Base-by-base conservation (phyloP, 2,113 vertebrate species). In the Perognathus longimembris region DNA sequence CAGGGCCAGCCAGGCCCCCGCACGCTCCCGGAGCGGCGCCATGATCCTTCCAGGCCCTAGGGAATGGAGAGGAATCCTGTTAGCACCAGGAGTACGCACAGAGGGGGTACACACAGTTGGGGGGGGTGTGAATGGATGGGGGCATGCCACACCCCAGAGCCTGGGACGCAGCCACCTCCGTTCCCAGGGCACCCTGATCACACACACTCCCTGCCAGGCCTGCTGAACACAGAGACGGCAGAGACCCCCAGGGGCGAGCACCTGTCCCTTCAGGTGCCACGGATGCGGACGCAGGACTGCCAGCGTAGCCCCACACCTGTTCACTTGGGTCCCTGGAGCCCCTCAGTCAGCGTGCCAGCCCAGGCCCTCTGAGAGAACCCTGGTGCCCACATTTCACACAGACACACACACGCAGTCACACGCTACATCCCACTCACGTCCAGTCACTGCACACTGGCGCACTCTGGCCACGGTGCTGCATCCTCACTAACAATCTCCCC, bases 1-100 rank as follows among this genome's bases (percentile, higher is more conserved):
- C 75, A 98, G 83, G 6, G 98, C 79, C 70, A 98, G 74, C 93
- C 98, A 96, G 61, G 83, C 94, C 5, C 89, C 95, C 50, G 22
- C 6, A 0, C 83, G 80, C 28, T 75, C 79, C 89, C 30, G 0
- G 97, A 91, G 40, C 96, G 91, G 40, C n/a, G 89, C 96, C 98
- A 98, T 98, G 59, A 94, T 92, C 87, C 96, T 92, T 74, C 84
- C 24, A 96, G 95, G 97, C 95, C 98, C 98, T 98, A 90, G 76
- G 95, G 96, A 96, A 63, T 45, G 21, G 57, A 50, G 30, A 75
- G 21, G 15, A 75, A 75, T 12, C 22, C 38, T 26, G 70, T 86
- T 36, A 86, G 59, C 57, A 34, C 57, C 28, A n/a, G 0, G 5
- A 36, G 38, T 21, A 21, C 7, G 7, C 6, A 15, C 3, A 11